These are phyloP conservation scores for Chrysolina oricalcia DNA, from an alignment of 2,888 invertebrate genomes.

Conservation along the genomic window DNA sequence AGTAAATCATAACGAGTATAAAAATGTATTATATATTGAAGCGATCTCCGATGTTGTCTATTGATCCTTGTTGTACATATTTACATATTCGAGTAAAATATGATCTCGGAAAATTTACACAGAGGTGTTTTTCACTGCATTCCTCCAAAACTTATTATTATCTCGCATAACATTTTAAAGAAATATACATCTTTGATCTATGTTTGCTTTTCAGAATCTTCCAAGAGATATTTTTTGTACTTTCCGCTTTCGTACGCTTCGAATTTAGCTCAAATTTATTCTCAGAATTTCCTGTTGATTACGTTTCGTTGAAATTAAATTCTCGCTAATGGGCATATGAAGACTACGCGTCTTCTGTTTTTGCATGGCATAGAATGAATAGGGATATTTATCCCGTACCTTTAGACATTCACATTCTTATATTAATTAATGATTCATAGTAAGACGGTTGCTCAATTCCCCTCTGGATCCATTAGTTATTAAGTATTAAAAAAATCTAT, in stretches of 20 bases:
- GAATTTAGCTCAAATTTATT: not conserved
- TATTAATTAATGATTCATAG: too few species aligned
- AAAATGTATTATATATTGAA: too few species aligned
- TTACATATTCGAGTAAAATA: not conserved
- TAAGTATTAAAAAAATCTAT: too few species aligned
- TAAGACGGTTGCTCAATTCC: too few species aligned
- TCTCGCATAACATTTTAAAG: slow-evolving; percentile 3
- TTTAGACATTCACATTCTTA: too few species aligned
- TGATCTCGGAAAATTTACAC: not conserved
- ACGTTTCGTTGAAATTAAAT: not conserved
- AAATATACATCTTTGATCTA: slow-evolving; percentile 17
- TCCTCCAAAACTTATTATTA: not conserved
- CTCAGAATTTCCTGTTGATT: not conserved
- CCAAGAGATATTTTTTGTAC: slow-evolving; percentile 6
- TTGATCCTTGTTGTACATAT: not conserved
- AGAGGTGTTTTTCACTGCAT: slow-evolving; percentile 6
- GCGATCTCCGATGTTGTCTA: not conserved
- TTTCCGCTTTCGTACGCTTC: not conserved
- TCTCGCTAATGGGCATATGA: not conserved
- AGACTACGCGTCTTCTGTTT: too few species aligned
- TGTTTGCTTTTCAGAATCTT: not conserved
- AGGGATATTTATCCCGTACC: too few species aligned
- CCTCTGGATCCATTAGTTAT: too few species aligned
- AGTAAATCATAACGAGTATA: too few species aligned
- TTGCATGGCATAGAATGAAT: too few species aligned